Evolutionary conservation across 2,113 vertebrate genomes (phyloP).

Genomic region (Clarias magur): DNA sequence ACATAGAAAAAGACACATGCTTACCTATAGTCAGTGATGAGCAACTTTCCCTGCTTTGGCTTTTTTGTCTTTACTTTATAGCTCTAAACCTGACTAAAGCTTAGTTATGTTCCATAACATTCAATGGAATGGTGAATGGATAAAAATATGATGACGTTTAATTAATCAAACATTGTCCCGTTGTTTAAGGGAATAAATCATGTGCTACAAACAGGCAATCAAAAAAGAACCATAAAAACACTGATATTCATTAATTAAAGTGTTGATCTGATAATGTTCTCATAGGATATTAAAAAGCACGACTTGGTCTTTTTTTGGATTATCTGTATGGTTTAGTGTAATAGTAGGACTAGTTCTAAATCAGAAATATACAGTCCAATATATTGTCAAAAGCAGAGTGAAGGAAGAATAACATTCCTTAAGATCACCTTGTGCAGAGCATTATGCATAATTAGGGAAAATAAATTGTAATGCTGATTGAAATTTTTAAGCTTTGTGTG

Average conservation of each 20-base stretch:
- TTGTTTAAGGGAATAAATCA: neutral
- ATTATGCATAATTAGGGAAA: neutral
- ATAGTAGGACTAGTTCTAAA: neutral
- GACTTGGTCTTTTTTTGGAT: neutral
- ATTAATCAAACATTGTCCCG: neutral
- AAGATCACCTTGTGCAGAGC: neutral
- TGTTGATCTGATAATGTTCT: neutral
- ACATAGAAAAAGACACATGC: neutral
- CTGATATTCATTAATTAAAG: neutral
- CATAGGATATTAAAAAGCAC: neutral
- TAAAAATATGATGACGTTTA: neutral
- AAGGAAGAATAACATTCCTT: neutral
- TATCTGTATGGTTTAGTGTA: neutral
- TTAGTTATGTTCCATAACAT: neutral
- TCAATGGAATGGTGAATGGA: neutral
- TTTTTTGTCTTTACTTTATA: neutral
- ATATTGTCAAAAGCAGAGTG: neutral
- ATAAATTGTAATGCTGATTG: neutral
- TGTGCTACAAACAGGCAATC: neutral
- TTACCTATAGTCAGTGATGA: neutral
- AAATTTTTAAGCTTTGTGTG: neutral
- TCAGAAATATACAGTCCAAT: neutral
- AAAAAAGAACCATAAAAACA: too few relatives aligned
- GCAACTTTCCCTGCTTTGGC: neutral
- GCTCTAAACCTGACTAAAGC: neutral